Percentiles rank a stretch among this genome's conserved stretches.
Evolutionary conservation across 2,888 invertebrate genomes (phyloP).

Genomic region (Steromphala cineraria): DNA sequence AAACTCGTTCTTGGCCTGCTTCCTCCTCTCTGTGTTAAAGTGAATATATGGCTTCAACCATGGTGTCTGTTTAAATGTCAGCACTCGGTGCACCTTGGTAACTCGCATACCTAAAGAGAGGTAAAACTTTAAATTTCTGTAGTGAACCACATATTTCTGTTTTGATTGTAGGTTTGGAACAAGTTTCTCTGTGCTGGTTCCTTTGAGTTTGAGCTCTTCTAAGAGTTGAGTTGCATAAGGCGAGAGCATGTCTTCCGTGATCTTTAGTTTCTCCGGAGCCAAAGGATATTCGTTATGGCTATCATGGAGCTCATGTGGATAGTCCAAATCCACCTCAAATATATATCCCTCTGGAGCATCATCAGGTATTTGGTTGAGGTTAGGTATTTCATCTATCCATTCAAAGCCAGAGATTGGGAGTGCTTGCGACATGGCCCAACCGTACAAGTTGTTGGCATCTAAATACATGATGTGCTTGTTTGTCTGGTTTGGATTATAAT

Average conservation of each 20-base stretch:
- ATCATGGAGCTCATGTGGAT: conserved; percentile 71
- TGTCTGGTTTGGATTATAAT: conserved; percentile 20
- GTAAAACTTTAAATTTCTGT: too few species aligned
- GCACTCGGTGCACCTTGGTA: too few species aligned
- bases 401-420: neutral
- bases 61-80: too few species aligned
- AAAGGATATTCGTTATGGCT: conserved; percentile 66
- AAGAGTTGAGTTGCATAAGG: neutral
- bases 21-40: too few species aligned
- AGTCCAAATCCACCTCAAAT: conserved; percentile 75
- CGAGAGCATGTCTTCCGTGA: conserved; percentile 30
- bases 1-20: too few species aligned
- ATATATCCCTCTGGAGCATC: conserved; percentile 57
- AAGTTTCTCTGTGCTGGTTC: too few species aligned
- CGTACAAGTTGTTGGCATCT: conserved; percentile 45
- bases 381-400: neutral
- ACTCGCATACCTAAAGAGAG: too few species aligned
- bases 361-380: neutral
- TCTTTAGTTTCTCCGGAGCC: conserved; percentile 45
- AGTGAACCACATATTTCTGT: too few species aligned
- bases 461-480: conserved; percentile 22
- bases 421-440: conserved; percentile 53
- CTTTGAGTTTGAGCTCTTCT: neutral
- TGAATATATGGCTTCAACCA: too few species aligned
- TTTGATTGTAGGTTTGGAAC: too few species aligned